Percentiles rank a stretch among this genome's conserved stretches.
These are phyloP conservation scores for Piezodorus guildinii DNA, from an alignment of 1,140 invertebrate species.

Conservation along the genomic window DNA sequence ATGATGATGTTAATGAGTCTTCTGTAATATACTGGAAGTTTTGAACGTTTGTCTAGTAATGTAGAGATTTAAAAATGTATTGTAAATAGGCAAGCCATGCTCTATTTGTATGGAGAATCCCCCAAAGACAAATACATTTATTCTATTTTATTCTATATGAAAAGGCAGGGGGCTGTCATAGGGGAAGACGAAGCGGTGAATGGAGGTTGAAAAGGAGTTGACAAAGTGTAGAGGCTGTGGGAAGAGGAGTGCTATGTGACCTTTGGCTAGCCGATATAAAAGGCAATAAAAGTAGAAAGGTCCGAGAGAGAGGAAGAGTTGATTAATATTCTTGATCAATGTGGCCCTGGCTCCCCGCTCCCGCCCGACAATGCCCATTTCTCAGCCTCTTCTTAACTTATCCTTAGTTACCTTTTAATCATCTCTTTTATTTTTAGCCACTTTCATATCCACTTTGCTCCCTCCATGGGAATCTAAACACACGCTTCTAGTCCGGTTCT, in stretches of 20 bases:
- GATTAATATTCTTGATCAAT: slow-evolving; percentile 13
- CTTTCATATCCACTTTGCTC: slow-evolving; percentile 13
- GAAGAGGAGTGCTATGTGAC: slow-evolving; percentile 11
- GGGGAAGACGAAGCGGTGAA: no score
- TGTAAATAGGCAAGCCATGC: no score
- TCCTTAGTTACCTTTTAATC: slow-evolving; percentile 10
- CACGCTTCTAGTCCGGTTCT: background rate
- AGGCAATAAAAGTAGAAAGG: slow-evolving; percentile 14
- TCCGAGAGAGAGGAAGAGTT: background rate
- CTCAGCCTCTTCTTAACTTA: background rate
- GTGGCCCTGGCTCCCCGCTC: background rate
- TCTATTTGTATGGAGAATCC: no score
- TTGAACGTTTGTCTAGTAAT: no score
- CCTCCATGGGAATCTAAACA: slow-evolving; percentile 7
- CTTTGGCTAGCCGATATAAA: slow-evolving; percentile 10
- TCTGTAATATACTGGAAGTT: no score
- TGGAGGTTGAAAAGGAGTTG: no score
- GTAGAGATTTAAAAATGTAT: no score
- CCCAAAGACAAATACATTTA: no score
- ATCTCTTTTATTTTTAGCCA: slow-evolving; percentile 12
- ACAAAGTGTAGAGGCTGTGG: background rate
- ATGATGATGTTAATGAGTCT: no score
- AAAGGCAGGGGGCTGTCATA: no score
- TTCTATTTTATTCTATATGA: no score
- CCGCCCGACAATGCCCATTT: background rate